A percentile compares a stretch with the other conserved stretches of the same genome.
phyloP scores from a whole-genome alignment of 1,140 invertebrate species.

The Drosophila carrolli region DNA sequence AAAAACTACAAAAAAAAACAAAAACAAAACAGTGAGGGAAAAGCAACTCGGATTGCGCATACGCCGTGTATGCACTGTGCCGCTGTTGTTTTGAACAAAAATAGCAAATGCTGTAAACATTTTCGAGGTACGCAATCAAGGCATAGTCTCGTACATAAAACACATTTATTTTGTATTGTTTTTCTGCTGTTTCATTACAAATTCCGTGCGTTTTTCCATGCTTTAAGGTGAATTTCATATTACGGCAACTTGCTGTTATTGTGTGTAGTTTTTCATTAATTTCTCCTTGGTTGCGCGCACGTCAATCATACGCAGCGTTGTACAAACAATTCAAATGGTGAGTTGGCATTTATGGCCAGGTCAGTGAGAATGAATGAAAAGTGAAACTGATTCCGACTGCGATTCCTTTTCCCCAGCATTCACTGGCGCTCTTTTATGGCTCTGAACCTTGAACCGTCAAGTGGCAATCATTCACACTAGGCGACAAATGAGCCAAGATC shows the following conservation, averaged over 20 bases:
- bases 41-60: constrained; percentile 51
- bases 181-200: constrained; percentile 62
- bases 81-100: constrained; percentile 49
- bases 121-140: constrained; percentile 49
- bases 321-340: constrained; percentile 43
- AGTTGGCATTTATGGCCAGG: constrained; percentile 41
- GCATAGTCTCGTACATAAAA: constrained; percentile 37
- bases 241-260: constrained; percentile 38
- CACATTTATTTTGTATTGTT: constrained; percentile 53
- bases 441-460: constrained; percentile 60
- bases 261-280: constrained; percentile 38
- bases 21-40: constrained; percentile 15
- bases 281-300: constrained; percentile 42
- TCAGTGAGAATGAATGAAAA: constrained; percentile 27
- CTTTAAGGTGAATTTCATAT: constrained; percentile 64
- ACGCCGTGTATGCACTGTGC: constrained; percentile 42
- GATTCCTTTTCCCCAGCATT: constrained; percentile 6
- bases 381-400: constrained; percentile 31
- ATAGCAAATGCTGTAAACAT: constrained; percentile 70
- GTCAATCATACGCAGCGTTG: constrained; percentile 72
- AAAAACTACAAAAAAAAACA: constrained; percentile 6
- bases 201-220: constrained; percentile 64
- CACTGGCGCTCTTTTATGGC: constrained; percentile 31
- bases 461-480: constrained; percentile 56
- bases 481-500: constrained; percentile 38